Percentiles rank a stretch among this genome's conserved stretches.
Conservation (phyloP, 2,113 vertebrate species). For the Albula glossodonta region DNA sequence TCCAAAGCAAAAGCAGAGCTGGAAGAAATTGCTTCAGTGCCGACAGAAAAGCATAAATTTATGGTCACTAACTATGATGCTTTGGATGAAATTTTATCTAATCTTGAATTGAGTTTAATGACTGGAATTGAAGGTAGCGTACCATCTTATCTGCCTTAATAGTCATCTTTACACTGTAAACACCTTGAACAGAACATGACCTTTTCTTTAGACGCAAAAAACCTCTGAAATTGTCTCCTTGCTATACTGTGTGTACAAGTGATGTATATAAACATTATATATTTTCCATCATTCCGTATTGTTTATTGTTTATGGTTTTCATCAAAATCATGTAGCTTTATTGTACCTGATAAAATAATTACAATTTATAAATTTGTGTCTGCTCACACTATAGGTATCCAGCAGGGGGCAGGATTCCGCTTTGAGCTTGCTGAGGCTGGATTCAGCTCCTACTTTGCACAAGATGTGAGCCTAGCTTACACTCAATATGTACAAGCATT, state of each 20-base stretch:
- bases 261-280: background rate
- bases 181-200: background rate
- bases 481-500: background rate
- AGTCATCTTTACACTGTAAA: background rate
- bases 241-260: background rate
- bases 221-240: background rate
- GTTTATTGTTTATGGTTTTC: background rate
- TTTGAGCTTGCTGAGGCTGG: constrained; percentile 72
- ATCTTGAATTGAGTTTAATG: constrained; percentile 61
- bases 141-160: background rate
- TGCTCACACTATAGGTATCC: constrained; percentile 49
- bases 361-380: background rate
- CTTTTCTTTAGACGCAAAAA: background rate
- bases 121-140: constrained; percentile 67
- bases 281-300: background rate
- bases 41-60: constrained; percentile 58
- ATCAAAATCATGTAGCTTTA: background rate
- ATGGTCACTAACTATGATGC: constrained; percentile 68
- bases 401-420: constrained; percentile 61
- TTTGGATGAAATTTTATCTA: constrained; percentile 61
- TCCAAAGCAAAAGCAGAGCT: constrained; percentile 43
- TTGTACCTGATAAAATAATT: background rate
- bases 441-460: constrained; percentile 66
- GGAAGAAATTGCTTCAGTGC: constrained; percentile 67
- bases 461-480: constrained; percentile 52